Conservation (phyloP, 2,113 vertebrate genomes). For the Brachyhypopomus gauderio region DNA sequence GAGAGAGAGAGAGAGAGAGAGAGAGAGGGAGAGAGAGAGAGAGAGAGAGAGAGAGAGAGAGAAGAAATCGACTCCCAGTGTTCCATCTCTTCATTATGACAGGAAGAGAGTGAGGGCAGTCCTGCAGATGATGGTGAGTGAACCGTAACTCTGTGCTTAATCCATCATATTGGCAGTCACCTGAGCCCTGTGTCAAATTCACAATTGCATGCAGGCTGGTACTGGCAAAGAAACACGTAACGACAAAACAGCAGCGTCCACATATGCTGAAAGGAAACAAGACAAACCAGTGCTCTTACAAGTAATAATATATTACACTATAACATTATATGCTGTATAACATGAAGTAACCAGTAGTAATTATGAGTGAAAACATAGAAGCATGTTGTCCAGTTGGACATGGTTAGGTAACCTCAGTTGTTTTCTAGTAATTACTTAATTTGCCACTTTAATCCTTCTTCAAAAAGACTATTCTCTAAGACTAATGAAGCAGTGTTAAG, state of each 20-base stretch:
- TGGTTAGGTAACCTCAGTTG: too few relatives aligned
- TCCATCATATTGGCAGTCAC: slow-evolving; percentile 46
- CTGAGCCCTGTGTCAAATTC: slow-evolving; percentile 27
- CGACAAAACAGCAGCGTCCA: neutral
- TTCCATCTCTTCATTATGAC: slow-evolving; percentile 23
- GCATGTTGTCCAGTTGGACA: neutral
- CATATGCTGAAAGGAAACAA: too few relatives aligned
- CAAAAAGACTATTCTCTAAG: too few relatives aligned
- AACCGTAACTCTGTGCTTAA: slow-evolving; percentile 48
- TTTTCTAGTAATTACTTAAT: too few relatives aligned
- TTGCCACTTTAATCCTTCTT: too few relatives aligned
- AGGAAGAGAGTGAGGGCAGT: slow-evolving; percentile 3
- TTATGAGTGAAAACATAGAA: neutral
- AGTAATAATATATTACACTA: too few relatives aligned
- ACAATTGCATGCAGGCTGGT: neutral
- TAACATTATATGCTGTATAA: neutral
- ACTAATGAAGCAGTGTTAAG: too few relatives aligned
- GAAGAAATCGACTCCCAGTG: neutral
- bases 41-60: neutral
- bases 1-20: neutral
- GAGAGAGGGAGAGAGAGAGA: neutral
- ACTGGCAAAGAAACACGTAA: neutral
- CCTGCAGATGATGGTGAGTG: slow-evolving; percentile 42
- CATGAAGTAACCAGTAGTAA: neutral
- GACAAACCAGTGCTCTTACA: too few relatives aligned